A percentile compares a stretch with the other conserved stretches of the same genome.
Conservation (phyloP, 2,888 invertebrate genomes). For the Gandaritis pyraliata region DNA sequence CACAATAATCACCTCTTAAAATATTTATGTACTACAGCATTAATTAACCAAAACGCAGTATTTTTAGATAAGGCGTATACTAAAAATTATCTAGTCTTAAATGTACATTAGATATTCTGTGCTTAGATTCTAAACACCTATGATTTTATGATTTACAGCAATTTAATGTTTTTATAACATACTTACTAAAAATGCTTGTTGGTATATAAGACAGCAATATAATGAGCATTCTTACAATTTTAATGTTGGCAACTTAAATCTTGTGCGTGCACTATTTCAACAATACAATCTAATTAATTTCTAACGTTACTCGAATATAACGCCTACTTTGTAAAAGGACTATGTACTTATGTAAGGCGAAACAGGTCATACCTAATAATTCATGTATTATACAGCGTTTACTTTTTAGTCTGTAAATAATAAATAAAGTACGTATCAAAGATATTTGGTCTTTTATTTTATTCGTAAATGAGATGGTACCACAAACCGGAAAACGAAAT, state of each 20-base stretch:
- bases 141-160: too few species aligned
- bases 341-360: not conserved
- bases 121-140: not conserved
- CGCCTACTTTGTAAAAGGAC: conserved; percentile 3
- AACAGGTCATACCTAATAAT: conserved; percentile 10
- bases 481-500: too few species aligned
- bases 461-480: not conserved
- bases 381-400: conserved; percentile 9
- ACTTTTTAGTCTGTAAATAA: conserved; percentile 42
- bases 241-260: not conserved
- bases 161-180: not conserved
- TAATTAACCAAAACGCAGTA: conserved; percentile 28
- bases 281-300: conserved; percentile 4
- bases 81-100: conserved; percentile 34
- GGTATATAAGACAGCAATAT: conserved; percentile 15
- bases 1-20: conserved; percentile 31
- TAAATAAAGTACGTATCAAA: conserved; percentile 1
- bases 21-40: conserved; percentile 19
- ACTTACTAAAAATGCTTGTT: conserved; percentile 22
- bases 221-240: not conserved
- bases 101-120: too few species aligned
- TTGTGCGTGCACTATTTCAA: conserved; percentile 6
- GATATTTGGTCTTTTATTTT: not conserved
- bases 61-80: conserved; percentile 34
- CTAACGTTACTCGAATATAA: not conserved